Conservation (phyloP, 2,888 invertebrate genomes). For the Hoplodrina blanda region DNA sequence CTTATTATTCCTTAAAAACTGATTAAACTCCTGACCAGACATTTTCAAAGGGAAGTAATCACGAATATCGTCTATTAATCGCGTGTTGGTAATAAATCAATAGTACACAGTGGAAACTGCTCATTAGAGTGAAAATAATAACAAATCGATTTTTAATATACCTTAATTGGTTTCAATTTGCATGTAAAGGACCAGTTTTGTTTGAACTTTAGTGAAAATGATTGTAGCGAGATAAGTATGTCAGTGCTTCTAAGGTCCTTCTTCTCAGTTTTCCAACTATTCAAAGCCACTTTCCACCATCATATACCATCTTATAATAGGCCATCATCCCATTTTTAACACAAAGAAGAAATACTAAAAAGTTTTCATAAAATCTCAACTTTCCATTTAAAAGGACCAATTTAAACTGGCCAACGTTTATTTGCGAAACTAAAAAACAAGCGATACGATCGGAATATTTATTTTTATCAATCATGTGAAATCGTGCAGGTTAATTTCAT, state of each 20-base stretch:
- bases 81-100: conserved; percentile 7
- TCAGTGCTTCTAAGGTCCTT: background rate
- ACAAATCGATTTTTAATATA: conserved; percentile 15
- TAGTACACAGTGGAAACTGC: conserved; percentile 5
- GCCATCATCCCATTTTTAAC: background rate
- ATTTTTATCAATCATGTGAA: conserved; percentile 45
- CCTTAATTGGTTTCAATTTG: conserved; percentile 22
- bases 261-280: background rate
- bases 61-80: background rate
- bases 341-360: background rate
- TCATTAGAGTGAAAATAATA: conserved; percentile 12
- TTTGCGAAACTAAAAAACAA: conserved; percentile 37
- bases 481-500: conserved; percentile 42
- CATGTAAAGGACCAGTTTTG: conserved; percentile 11
- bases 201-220: conserved; percentile 16
- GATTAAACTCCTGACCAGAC: conserved; percentile 33
- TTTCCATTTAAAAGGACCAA: conserved; percentile 18
- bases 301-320: background rate
- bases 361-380: background rate
- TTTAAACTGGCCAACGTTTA: conserved; percentile 25
- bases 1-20: conserved; percentile 49
- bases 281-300: background rate
- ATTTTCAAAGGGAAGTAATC: conserved; percentile 11
- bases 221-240: background rate
- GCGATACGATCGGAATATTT: conserved; percentile 54